A percentile compares a stretch with the other conserved stretches of the same genome.
These are phyloP conservation scores for Penaeus japonicus DNA, from an alignment of 1,140 invertebrate species.

Conservation along the genomic window DNA sequence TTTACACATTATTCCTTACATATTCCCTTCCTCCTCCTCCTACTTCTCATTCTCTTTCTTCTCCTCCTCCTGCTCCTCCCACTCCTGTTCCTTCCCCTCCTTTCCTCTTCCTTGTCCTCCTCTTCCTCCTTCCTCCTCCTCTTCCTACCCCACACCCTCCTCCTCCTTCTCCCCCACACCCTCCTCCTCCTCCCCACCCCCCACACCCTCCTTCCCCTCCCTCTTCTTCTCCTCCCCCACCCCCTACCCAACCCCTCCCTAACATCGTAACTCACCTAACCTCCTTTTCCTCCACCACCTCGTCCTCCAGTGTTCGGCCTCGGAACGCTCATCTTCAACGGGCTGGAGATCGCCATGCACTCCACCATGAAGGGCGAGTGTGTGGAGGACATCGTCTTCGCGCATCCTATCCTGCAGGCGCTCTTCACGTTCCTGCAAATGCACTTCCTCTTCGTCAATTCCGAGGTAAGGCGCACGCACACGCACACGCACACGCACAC, in stretches of 20 bases:
- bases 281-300: background rate
- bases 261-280: background rate
- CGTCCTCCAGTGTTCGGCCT: conserved; percentile 71
- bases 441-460: conserved; percentile 77
- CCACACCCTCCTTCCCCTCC: no score
- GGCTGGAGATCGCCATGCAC: conserved; percentile 73
- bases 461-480: conserved; percentile 67
- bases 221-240: background rate
- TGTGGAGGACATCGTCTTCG: conserved; percentile 70
- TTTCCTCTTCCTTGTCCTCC: no score
- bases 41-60: no score
- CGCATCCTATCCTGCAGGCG: conserved; percentile 74
- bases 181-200: no score
- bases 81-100: no score
- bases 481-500: no score
- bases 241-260: background rate
- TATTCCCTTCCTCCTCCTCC: no score
- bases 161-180: no score
- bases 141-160: no score
- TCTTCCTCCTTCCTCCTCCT: no score
- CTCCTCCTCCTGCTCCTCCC: no score
- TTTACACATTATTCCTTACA: no score
- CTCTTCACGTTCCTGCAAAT: conserved; percentile 76
- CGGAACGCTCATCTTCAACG: conserved; percentile 74
- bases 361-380: conserved; percentile 70